Conservation (phyloP, 2,113 vertebrate genomes). For the Myiopsitta monachus region DNA sequence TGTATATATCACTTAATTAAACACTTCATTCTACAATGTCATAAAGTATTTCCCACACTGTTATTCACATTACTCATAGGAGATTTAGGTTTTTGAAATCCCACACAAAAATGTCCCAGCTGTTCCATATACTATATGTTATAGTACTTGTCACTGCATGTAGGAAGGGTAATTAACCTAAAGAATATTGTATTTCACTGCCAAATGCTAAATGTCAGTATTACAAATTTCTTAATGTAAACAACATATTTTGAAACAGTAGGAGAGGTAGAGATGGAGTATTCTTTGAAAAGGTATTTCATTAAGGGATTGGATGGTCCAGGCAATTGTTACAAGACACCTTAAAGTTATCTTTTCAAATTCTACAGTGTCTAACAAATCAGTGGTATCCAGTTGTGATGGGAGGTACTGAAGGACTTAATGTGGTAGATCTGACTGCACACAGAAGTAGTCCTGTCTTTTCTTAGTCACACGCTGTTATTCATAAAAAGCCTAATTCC, state of each 20-base stretch:
- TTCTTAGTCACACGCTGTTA: background rate
- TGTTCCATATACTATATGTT: conserved; percentile 9
- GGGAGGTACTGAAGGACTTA: background rate
- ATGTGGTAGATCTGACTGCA: background rate
- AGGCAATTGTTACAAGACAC: background rate
- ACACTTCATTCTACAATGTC: background rate
- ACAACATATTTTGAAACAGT: conserved; percentile 8
- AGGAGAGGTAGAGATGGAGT: background rate
- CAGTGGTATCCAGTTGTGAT: background rate
- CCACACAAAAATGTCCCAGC: conserved; percentile 23
- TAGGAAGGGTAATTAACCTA: conserved; percentile 54
- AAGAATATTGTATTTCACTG: conserved; percentile 48
- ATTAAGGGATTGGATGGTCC: background rate
- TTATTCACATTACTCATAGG: conserved; percentile 14
- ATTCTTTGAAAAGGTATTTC: conserved; percentile 20
- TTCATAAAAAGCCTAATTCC: background rate
- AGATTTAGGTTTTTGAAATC: conserved; percentile 34
- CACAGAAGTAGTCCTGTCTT: background rate
- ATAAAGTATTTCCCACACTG: conserved; percentile 40
- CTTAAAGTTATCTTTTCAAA: conserved; percentile 2
- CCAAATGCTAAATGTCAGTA: conserved; percentile 48
- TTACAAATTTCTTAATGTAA: conserved; percentile 54
- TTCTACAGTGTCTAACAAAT: background rate
- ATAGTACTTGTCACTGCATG: conserved; percentile 1
- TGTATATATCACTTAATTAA: conserved; percentile 39